Evolutionary conservation across 92 coral and sea anemone species (phyloP), one percentile per base, ranked within the genome.

Genomic region (Zoanthus solanderi): DNA sequence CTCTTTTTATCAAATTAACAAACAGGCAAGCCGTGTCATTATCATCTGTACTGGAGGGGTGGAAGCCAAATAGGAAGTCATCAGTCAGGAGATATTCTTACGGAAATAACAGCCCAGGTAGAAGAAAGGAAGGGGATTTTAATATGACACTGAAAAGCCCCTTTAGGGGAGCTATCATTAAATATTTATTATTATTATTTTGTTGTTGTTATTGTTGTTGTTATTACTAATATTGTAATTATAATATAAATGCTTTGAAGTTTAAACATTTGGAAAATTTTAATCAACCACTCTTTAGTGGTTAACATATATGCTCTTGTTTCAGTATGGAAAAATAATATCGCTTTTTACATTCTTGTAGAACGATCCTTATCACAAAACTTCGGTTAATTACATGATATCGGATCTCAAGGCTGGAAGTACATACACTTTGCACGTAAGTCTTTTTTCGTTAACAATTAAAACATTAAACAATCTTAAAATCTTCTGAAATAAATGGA

Each of bases 321-420:
- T 1, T 58, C 66, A 10, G 60, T 15, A 9, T 54, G 60, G 11
- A 50, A 50, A 7, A 50, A 50, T 50, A 50, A 7, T 50, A 50
- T 50, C 5, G 9, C 12, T 0, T 50, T 50, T 50, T 63, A 16
- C 6, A 12, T 23, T 63, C 28, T 63, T 63, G 10, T 63, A 63
- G 69, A 23, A 18, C 6, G 69, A 63, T n/a, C 69, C 69, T 63
- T 63, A 63, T n/a, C 69, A 63, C 30, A 63, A 63, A 63, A 63
- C 69, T 17, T 9, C 9, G 2, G 8, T 63, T 63, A n/a, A 18
- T 7, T 63, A 63, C 28, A 63, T 30, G 69, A 63, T 63, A 63
- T 63, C 69, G 9, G 69, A 63, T 7, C 69, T 63, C 6, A 23
- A 63, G 69, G 69, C 69, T 17, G 69, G 69, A 63, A 63, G 69